Evolutionary conservation across 2,888 invertebrate species (phyloP), one percentile per base, ranked within the genome.

Genomic region (Drosophila borealis): DNA sequence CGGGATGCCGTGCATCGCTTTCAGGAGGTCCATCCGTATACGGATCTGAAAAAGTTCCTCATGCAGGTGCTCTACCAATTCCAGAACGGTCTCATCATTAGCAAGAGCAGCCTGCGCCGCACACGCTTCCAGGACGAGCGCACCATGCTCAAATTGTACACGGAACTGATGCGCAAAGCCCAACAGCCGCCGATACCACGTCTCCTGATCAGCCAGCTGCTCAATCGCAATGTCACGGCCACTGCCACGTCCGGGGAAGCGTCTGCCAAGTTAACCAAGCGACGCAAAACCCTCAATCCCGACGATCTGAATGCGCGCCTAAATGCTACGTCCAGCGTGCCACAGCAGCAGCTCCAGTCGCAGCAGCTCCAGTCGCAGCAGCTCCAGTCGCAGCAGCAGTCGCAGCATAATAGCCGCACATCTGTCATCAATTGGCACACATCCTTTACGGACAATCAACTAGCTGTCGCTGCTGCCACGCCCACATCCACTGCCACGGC

Each of bases 61-160:
- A 45, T 76, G 13, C 83, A 90, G 50, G 61, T 90, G 39, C 68
- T 86, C 21, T 53, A 90, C 17, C 81, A 91, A 34, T 92, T 92
- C 50, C 88, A 88, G 4, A 92, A 90, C 56, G 92, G 92, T 0
- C 67, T 92, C 2, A 74, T 91, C 8, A 64, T 91, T 0, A 89
- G 80, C 36, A 91, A 90, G 54, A 80, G 67, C 48, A 89, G 90
- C 54, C 66, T 91, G 17, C 55, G 68, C 0, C 61, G 72, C 0
- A 90, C 91, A 0, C 77, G 77, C 39, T 86, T 68, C 50, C 69
- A 71, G 0, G 61, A 78, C 4, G 86, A 86, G 0, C 13, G 25
- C 0, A 3, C 41, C 3, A 89, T 91, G 34, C 13, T 34, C 0
- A 42, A 63, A 3, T 42, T 91, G 3, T 89, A 91, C 45, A 69